phyloP scores from a whole-genome alignment of 2,113 vertebrate species.

The Puffinus mauretanicus region DNA sequence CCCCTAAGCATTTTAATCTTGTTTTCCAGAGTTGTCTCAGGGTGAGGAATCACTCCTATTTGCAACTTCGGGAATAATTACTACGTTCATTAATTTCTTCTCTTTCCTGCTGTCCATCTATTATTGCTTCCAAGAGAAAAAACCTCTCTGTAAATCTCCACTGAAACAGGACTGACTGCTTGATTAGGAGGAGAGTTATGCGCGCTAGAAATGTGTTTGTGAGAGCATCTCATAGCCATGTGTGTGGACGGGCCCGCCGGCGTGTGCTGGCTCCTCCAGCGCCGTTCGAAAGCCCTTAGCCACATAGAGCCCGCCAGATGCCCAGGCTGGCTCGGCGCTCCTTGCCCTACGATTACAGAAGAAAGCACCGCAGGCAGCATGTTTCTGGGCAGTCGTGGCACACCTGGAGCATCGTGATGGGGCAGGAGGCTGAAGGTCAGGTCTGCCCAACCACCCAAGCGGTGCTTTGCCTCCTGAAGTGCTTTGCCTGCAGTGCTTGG shows the following conservation, averaged over 20 bases:
- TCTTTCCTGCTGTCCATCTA: constrained; percentile 55
- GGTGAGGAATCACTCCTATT: constrained; percentile 64
- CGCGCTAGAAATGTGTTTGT: not conserved
- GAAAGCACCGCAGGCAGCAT: rapidly evolving
- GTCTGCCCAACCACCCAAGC: not conserved
- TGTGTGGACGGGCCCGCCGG: rapidly evolving
- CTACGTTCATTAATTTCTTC: constrained; percentile 68
- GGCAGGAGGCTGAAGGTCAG: not conserved
- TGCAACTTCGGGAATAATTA: constrained; percentile 71
- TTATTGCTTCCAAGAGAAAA: constrained; percentile 61
- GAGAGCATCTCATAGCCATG: rapidly evolving
- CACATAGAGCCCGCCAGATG: rapidly evolving
- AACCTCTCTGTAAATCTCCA: constrained; percentile 26
- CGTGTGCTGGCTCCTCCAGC: not conserved
- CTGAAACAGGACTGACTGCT: constrained; percentile 1
- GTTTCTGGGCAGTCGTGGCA: not conserved
- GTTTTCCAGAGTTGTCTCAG: constrained; percentile 70
- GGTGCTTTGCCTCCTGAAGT: not conserved
- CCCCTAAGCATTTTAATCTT: constrained; percentile 72
- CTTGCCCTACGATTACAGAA: not conserved
- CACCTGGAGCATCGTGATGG: not conserved
- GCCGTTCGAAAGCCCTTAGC: rapidly evolving
- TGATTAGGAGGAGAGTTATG: constrained; percentile 15
- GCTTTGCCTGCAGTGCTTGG: not conserved
- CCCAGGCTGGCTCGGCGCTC: rapidly evolving